Evolutionary conservation across 1,140 invertebrate species (phyloP).

Genomic region (Druon quercuslanigerum): DNA sequence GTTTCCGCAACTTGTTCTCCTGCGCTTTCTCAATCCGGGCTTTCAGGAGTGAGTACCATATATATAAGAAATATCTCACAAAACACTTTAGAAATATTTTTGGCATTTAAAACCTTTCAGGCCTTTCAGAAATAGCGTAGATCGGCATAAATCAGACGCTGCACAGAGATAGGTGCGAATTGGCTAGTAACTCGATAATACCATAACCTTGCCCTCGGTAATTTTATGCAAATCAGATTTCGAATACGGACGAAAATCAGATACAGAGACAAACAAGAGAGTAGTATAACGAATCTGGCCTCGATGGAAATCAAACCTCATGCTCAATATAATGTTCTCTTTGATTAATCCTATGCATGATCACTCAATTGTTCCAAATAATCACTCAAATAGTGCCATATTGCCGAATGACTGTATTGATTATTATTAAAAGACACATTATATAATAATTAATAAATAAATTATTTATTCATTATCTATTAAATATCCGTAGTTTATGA

Average conservation of each 20-base stretch:
- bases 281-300: not conserved
- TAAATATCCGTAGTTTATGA: no score
- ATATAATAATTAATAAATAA: no score
- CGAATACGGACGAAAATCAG: conserved; percentile 1
- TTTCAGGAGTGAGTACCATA: no score
- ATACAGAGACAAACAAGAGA: conserved; percentile 13
- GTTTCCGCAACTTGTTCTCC: no score
- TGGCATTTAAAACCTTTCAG: conserved; percentile 32
- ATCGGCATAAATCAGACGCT: conserved; percentile 28
- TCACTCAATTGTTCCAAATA: not conserved
- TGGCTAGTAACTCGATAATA: conserved; percentile 16
- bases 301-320: not conserved
- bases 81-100: not conserved
- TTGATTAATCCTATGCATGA: not conserved
- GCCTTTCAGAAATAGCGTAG: conserved; percentile 2
- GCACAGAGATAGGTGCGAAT: not conserved
- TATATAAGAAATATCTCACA: no score
- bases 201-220: conserved; percentile 34
- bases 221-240: conserved; percentile 57
- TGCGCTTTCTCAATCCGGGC: no score
- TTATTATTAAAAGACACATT: not conserved
- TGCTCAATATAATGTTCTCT: not conserved
- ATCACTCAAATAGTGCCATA: not conserved
- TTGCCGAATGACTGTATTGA: not conserved
- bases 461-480: no score